Evolutionary conservation across 2,113 vertebrate species (phyloP).

Genomic region (Sorex araneus): DNA sequence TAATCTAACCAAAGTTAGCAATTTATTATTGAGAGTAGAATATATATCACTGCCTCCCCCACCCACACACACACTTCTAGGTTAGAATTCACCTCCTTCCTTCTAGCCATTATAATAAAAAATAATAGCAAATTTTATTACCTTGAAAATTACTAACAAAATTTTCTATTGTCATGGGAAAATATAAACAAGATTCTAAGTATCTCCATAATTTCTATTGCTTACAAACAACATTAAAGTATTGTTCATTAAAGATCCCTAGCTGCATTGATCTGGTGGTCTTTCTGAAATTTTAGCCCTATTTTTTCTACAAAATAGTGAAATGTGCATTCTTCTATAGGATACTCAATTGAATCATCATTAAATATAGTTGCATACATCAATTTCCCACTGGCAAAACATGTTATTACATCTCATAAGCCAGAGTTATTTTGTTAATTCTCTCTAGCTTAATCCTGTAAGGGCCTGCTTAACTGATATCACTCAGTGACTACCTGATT

Average conservation of each 20-base stretch:
- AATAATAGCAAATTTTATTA: not conserved
- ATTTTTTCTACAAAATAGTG: no score
- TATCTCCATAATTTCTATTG: not conserved
- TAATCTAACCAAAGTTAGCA: not conserved
- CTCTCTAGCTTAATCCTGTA: no score
- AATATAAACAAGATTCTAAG: not conserved
- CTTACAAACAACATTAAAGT: no score
- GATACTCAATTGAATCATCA: not conserved
- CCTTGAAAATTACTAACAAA: no score
- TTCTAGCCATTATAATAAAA: not conserved
- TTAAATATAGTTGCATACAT: constrained; percentile 35
- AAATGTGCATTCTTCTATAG: not conserved
- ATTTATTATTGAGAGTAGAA: constrained; percentile 6
- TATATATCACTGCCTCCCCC: not conserved
- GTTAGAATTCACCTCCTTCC: not conserved
- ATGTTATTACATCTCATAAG: not conserved
- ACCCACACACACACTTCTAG: not conserved
- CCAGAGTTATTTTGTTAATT: not conserved
- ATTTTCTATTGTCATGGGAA: not conserved
- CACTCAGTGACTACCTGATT: not conserved
- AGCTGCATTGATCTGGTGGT: no score
- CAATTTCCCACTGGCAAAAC: not conserved
- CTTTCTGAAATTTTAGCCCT: no score
- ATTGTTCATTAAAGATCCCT: no score
- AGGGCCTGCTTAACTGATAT: not conserved